Evolutionary conservation across 2,888 invertebrate genomes (phyloP).

Genomic region (Gibbula magus): DNA sequence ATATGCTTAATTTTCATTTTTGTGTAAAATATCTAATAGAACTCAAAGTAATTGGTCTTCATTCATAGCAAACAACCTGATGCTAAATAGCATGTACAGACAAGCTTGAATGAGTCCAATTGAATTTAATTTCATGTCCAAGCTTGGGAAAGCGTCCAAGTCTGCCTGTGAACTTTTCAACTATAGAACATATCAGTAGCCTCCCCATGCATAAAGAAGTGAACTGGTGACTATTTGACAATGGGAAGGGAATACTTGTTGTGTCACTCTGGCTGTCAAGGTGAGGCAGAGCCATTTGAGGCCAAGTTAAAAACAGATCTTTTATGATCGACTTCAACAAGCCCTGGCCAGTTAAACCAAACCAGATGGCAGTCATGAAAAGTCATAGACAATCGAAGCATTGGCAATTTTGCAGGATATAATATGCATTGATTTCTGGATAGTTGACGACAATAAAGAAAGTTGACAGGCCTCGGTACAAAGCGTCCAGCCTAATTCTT

Average conservation of each 20-base stretch:
- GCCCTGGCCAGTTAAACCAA: background rate
- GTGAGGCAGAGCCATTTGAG: conserved; percentile 1
- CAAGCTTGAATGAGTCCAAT: too few species aligned
- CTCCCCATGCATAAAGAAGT: conserved; percentile 5
- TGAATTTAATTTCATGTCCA: too few species aligned
- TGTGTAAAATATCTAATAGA: too few species aligned
- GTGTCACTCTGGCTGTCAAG: background rate
- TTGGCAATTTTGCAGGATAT: conserved; percentile 14
- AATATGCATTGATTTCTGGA: conserved; percentile 23
- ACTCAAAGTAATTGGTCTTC: too few species aligned
- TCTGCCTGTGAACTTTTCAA: conserved; percentile 16
- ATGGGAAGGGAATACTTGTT: background rate
- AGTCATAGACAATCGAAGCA: conserved; percentile 13
- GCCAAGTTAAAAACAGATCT: background rate
- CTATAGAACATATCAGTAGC: background rate
- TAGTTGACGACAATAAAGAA: conserved; percentile 17
- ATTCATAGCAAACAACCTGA: too few species aligned
- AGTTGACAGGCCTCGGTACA: conserved; percentile 11
- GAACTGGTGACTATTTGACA: background rate
- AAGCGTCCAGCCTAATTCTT: conserved; percentile 8
- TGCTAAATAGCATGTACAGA: too few species aligned
- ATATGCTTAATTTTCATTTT: too few species aligned
- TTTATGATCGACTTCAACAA: background rate
- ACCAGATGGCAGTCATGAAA: conserved; percentile 16
- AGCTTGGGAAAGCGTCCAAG: too few species aligned